Evolutionary conservation across 2,113 vertebrate genomes (phyloP).

Genomic region (Sclerurus mexicanus): DNA sequence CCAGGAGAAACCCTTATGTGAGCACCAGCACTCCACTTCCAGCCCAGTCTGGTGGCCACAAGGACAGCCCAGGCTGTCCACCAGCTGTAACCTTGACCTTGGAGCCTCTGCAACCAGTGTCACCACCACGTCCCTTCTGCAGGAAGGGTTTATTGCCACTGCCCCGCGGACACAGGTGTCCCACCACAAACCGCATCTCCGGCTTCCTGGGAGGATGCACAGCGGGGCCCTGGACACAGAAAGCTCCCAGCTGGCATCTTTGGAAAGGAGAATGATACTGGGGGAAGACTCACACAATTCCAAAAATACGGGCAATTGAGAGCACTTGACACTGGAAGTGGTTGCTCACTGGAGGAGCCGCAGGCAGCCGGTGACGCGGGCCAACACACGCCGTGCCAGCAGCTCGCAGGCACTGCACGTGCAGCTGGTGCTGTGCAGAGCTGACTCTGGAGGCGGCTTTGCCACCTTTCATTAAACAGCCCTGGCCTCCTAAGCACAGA

Average conservation of each 20-base stretch:
- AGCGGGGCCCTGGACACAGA: no score
- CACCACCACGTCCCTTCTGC: fast-evolving
- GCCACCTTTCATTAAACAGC: not conserved
- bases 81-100: not conserved
- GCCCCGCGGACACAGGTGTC: not conserved
- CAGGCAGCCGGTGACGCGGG: fast-evolving
- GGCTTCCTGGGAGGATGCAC: not conserved
- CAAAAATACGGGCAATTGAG: not conserved
- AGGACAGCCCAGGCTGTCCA: not conserved
- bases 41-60: not conserved
- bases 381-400: fast-evolving
- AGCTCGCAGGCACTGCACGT: fast-evolving
- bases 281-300: not conserved
- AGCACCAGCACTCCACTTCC: not conserved
- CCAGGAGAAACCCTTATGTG: not conserved
- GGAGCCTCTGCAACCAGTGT: not conserved
- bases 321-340: not conserved
- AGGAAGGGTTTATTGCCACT: not conserved
- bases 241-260: not conserved
- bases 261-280: not conserved
- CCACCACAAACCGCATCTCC: not conserved
- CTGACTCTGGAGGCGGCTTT: not conserved
- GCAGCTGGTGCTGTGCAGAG: not conserved
- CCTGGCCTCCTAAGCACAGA: not conserved
- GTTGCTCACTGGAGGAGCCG: fast-evolving